phyloP scores from a whole-genome alignment of 2,113 vertebrate species.

The Cyphomyrus plagiostoma region DNA sequence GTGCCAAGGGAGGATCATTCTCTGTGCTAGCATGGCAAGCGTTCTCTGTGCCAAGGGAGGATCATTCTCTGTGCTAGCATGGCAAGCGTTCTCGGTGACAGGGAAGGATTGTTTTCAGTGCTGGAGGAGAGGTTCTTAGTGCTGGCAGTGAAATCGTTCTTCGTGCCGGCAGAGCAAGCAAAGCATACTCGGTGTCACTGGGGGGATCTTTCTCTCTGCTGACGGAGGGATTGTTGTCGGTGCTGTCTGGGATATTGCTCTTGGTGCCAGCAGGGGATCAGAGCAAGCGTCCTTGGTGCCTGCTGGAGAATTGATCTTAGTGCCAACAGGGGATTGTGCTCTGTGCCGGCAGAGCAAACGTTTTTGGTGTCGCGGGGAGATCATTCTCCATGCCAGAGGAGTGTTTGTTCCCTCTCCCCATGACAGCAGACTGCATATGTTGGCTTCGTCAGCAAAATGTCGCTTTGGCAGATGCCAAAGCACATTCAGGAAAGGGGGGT shows the following conservation, averaged over 20 bases:
- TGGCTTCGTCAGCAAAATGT: constrained; percentile 59
- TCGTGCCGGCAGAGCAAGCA: background rate
- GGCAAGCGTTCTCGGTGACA: too few relatives aligned
- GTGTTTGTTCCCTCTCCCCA: constrained; percentile 62
- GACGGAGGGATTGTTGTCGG: background rate
- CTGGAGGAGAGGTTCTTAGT: background rate
- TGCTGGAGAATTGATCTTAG: background rate
- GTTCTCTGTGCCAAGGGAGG: background rate
- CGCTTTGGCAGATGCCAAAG: constrained; percentile 53
- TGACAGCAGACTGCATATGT: constrained; percentile 63
- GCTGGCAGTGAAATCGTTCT: background rate
- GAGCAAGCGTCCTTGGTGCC: background rate
- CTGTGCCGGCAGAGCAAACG: background rate
- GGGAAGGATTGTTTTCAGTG: too few relatives aligned
- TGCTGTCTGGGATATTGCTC: background rate
- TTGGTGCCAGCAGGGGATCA: too few relatives aligned
- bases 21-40: too few relatives aligned
- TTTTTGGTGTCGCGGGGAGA: background rate
- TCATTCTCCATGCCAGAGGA: constrained; percentile 39
- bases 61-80: background rate
- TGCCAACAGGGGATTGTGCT: background rate
- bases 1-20: too few relatives aligned
- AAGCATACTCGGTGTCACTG: background rate
- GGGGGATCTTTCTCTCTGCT: too few relatives aligned
- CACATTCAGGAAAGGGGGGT: constrained; percentile 44